A percentile compares a stretch with the other conserved stretches of the same genome.
phyloP scores from a whole-genome alignment of 2,888 invertebrate genomes.

The Baccha elongata region DNA sequence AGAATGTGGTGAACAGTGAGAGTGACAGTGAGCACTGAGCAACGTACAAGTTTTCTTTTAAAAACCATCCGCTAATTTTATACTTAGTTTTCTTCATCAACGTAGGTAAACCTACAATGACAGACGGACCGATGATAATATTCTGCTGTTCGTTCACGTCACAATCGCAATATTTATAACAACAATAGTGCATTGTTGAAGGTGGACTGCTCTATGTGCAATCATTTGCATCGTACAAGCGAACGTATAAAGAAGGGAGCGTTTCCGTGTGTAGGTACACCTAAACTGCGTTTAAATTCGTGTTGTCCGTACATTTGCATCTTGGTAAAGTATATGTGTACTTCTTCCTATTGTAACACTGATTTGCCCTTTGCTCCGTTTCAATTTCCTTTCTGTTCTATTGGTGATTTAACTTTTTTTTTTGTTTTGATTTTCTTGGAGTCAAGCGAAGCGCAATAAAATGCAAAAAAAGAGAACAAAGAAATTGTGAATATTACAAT shows the following conservation, averaged over 20 bases:
- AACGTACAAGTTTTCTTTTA: constrained; percentile 60
- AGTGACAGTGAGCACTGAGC: constrained; percentile 5
- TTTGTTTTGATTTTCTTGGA: constrained; percentile 41
- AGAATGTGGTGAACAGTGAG: constrained; percentile 3
- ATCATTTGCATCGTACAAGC: constrained; percentile 76
- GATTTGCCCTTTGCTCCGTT: background rate
- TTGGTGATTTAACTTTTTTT: constrained; percentile 26
- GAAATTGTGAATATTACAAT: constrained; percentile 52
- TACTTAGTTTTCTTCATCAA: constrained; percentile 58
- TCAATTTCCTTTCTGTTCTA: background rate
- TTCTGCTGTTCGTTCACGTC: constrained; percentile 41
- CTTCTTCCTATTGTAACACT: background rate
- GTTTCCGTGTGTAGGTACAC: constrained; percentile 32
- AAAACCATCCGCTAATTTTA: constrained; percentile 60
- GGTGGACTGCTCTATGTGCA: constrained; percentile 75
- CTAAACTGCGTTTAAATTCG: background rate
- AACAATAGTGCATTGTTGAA: constrained; percentile 75
- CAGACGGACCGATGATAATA: constrained; percentile 46
- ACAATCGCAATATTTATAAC: too few relatives aligned
- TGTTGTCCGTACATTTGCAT: constrained; percentile 3
- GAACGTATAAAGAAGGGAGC: constrained; percentile 71
- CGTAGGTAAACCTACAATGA: background rate
- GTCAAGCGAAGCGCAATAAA: constrained; percentile 52
- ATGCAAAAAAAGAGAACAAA: constrained; percentile 67
- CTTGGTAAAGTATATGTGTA: background rate